Evolutionary conservation across 2,888 invertebrate genomes (phyloP).

Genomic region (Sarcophaga variegata): DNA sequence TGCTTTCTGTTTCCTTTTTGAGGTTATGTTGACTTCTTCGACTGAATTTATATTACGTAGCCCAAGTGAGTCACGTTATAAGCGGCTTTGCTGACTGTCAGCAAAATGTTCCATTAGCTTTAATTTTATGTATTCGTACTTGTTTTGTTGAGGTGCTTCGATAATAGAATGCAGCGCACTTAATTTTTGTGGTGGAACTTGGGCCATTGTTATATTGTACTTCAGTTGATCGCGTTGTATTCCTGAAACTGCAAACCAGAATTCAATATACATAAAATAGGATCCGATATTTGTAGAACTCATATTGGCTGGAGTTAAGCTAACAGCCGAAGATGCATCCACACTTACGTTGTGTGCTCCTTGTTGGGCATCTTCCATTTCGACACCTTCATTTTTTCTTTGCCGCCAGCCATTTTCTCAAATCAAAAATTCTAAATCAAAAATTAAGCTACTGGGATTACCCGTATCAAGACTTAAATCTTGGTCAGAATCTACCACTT

Average conservation of each 20-base stretch:
- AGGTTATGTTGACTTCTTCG: conserved; percentile 25
- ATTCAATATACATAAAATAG: conserved; percentile 52
- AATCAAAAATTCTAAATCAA: too few species aligned
- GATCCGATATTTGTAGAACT: conserved; percentile 48
- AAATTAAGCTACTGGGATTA: too few species aligned
- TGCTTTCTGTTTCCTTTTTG: conserved; percentile 1
- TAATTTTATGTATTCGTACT: conserved; percentile 46
- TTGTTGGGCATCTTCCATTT: not conserved
- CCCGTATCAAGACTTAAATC: too few species aligned
- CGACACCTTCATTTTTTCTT: not conserved
- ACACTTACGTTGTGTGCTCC: not conserved
- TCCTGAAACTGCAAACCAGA: conserved; percentile 49
- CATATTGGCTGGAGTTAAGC: conserved; percentile 50
- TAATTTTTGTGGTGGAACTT: conserved; percentile 40
- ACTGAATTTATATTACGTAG: conserved; percentile 21
- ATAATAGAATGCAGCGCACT: conserved; percentile 35
- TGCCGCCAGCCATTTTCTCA: not conserved
- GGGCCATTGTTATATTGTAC: conserved; percentile 48
- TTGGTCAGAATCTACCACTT: too few species aligned
- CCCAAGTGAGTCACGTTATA: conserved; percentile 41
- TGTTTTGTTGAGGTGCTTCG: conserved; percentile 30
- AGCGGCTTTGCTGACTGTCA: conserved; percentile 43
- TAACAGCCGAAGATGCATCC: conserved; percentile 1
- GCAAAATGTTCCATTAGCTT: conserved; percentile 43
- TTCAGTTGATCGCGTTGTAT: conserved; percentile 21